phyloP scores from a whole-genome alignment of 2,113 vertebrate species.

The Poeciliopsis prolifica region DNA sequence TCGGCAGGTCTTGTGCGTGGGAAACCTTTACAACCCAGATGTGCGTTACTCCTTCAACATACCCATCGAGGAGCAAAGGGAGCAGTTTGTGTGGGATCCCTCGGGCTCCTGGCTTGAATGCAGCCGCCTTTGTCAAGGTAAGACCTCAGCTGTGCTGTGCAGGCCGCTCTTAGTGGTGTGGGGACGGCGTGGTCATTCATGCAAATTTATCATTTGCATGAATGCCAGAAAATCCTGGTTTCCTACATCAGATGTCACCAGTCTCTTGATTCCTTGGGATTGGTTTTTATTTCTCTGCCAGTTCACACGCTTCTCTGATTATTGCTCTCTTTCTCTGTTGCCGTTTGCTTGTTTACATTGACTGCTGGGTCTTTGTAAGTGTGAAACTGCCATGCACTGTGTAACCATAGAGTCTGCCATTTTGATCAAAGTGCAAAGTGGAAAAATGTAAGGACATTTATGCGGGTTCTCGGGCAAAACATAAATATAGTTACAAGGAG shows the following conservation, averaged over 20 bases:
- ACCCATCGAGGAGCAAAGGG: conserved; percentile 86
- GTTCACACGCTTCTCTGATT: too few species aligned
- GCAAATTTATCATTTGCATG: neutral
- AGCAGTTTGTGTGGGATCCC: conserved; percentile 89
- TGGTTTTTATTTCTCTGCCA: too few species aligned
- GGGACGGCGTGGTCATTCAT: neutral
- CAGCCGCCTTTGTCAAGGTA: conserved; percentile 92
- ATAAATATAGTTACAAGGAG: conserved; percentile 31
- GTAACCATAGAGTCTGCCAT: neutral
- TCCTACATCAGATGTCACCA: too few species aligned
- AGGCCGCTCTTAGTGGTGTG: neutral
- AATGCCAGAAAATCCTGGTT: too few species aligned
- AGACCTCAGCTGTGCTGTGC: conserved; percentile 33
- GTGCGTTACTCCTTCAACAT: conserved; percentile 93
- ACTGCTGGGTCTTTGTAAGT: neutral
- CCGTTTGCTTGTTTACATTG: too few species aligned
- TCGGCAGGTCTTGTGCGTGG: conserved; percentile 92
- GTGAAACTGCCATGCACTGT: neutral
- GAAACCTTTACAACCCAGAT: conserved; percentile 94
- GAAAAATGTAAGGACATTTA: neutral
- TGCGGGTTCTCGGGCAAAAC: neutral
- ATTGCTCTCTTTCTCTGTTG: too few species aligned
- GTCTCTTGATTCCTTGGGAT: too few species aligned
- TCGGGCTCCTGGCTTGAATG: conserved; percentile 93
- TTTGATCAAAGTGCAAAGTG: neutral